phyloP scores from a whole-genome alignment of 2,797 vertebrate genomes.

The Emys orbicularis region DNA sequence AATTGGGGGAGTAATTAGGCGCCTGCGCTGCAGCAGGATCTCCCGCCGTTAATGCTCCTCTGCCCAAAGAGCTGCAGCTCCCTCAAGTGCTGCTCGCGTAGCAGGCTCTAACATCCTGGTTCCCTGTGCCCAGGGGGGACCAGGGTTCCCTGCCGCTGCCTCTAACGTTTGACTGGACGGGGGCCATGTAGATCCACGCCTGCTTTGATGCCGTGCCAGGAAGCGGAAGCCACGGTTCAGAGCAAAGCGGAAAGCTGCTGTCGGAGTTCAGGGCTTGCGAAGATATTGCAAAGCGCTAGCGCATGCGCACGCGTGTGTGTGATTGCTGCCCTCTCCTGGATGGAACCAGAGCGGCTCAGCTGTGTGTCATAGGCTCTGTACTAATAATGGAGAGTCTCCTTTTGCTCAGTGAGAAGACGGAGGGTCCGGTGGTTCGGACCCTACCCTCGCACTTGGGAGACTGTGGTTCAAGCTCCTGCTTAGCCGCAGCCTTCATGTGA shows the following conservation, averaged over 20 bases:
- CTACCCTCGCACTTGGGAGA: background rate
- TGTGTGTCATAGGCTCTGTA: background rate
- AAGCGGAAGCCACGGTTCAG: background rate
- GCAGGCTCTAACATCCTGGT: too few relatives aligned
- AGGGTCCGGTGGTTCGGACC: background rate
- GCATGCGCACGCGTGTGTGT: background rate
- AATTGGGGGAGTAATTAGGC: background rate
- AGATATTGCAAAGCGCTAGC: background rate
- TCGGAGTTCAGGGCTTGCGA: background rate
- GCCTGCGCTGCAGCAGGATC: background rate
- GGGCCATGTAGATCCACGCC: background rate
- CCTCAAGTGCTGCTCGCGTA: background rate
- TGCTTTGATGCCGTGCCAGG: background rate
- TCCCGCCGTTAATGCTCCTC: background rate
- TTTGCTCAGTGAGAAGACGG: background rate
- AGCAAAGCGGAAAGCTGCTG: background rate
- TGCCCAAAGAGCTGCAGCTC: background rate
- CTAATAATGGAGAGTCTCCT: background rate
- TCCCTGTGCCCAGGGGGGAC: background rate
- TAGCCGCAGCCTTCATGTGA: background rate
- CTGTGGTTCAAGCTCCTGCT: background rate
- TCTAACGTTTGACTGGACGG: background rate
- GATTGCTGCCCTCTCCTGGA: background rate
- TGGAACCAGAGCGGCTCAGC: background rate
- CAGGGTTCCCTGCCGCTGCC: background rate